Conservation (phyloP, 2,113 vertebrate species). For the Haemorhous mexicanus region DNA sequence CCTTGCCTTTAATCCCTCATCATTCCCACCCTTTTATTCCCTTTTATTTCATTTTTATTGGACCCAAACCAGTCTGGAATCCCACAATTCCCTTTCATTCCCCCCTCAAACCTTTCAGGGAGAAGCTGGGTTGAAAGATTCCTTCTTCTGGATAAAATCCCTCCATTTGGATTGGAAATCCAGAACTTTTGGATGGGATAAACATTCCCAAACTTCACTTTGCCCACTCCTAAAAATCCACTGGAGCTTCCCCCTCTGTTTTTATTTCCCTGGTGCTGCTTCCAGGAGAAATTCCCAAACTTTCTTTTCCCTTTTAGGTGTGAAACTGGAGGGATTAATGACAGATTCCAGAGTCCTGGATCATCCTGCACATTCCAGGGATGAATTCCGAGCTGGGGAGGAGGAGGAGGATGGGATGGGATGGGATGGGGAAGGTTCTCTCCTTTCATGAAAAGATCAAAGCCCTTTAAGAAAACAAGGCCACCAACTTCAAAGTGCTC, state of each 20-base stretch:
- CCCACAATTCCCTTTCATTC: neutral
- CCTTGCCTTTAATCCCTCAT: neutral
- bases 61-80: neutral
- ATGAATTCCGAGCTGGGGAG: slow-evolving; percentile 11
- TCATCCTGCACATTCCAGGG: neutral
- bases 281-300: neutral
- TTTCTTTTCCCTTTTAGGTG: neutral
- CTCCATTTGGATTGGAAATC: neutral
- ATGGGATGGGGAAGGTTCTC: neutral
- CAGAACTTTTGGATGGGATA: neutral
- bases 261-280: neutral
- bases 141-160: neutral
- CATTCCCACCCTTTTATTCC: neutral
- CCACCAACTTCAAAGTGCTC: slow-evolving; percentile 66
- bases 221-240: neutral
- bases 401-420: neutral
- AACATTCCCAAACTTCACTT: neutral
- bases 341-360: slow-evolving; percentile 23
- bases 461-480: slow-evolving; percentile 81
- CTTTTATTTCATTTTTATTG: neutral
- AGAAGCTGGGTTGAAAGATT: neutral
- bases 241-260: accelerated
- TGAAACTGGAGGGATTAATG: slow-evolving; percentile 24
- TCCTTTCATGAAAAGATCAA: slow-evolving; percentile 66
- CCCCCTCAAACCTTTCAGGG: neutral